Conservation (phyloP, 2,888 invertebrate species). For the Acholoe squamosa region DNA sequence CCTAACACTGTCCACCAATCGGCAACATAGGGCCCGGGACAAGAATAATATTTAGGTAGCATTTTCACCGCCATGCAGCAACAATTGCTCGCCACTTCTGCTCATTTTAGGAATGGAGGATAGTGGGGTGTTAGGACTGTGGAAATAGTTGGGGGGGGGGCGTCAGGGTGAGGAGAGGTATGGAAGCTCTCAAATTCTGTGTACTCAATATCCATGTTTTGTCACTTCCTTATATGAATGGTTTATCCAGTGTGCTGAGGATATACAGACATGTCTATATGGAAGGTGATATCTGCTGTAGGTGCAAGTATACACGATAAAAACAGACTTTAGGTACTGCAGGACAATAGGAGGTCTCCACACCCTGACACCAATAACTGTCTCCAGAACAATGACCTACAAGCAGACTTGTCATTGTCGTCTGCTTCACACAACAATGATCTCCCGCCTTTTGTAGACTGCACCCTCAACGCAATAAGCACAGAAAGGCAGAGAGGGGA, state of each 20-base stretch:
- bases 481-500: background rate
- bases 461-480: background rate
- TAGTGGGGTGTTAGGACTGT: background rate
- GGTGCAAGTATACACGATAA: slow-evolving; percentile 9
- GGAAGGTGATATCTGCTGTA: background rate
- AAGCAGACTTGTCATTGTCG: background rate
- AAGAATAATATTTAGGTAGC: slow-evolving; percentile 38
- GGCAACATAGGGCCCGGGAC: background rate
- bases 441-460: background rate
- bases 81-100: slow-evolving; percentile 27
- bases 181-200: background rate
- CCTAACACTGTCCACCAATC: background rate
- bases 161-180: background rate
- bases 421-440: background rate
- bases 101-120: background rate
- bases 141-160: background rate
- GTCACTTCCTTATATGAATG: background rate
- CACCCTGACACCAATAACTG: background rate
- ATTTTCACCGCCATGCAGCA: background rate
- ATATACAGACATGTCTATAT: background rate
- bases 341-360: background rate
- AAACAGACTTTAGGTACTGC: background rate
- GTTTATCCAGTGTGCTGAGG: background rate
- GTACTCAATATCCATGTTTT: background rate
- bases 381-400: background rate